Conservation (phyloP, 1,140 invertebrate genomes). For the Sweltsa coloradensis region DNA sequence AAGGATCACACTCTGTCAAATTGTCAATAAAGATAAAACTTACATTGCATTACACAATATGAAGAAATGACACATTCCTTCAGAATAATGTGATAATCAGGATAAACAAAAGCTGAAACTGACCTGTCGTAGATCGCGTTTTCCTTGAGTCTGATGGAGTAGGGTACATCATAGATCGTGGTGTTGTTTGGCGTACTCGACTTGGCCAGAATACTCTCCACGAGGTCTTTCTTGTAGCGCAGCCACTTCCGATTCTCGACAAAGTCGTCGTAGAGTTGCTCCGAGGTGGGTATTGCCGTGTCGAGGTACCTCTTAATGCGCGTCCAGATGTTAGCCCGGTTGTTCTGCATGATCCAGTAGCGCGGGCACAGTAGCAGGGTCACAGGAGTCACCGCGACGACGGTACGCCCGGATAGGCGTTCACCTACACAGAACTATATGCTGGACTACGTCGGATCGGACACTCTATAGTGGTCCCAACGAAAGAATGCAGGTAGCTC, state of each 20-base stretch:
- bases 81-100: no score
- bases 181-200: conserved; percentile 36
- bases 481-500: no score
- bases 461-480: no score
- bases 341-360: conserved; percentile 44
- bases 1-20: no score
- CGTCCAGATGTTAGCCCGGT: conserved; percentile 47
- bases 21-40: no score
- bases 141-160: conserved; percentile 41
- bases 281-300: conserved; percentile 40
- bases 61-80: no score
- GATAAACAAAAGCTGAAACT: no score
- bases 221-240: conserved; percentile 34
- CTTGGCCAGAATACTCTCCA: conserved; percentile 32
- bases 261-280: conserved; percentile 39
- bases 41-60: no score
- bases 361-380: conserved; percentile 44
- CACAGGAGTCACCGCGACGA: conserved; percentile 38
- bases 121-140: no score
- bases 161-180: conserved; percentile 44
- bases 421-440: conserved; percentile 41
- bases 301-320: conserved; percentile 43
- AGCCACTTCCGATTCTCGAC: conserved; percentile 36
- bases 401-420: conserved; percentile 41
- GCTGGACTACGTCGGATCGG: no score